Evolutionary conservation across 2,113 vertebrate genomes (phyloP).

Genomic region (Caranx ignobilis): DNA sequence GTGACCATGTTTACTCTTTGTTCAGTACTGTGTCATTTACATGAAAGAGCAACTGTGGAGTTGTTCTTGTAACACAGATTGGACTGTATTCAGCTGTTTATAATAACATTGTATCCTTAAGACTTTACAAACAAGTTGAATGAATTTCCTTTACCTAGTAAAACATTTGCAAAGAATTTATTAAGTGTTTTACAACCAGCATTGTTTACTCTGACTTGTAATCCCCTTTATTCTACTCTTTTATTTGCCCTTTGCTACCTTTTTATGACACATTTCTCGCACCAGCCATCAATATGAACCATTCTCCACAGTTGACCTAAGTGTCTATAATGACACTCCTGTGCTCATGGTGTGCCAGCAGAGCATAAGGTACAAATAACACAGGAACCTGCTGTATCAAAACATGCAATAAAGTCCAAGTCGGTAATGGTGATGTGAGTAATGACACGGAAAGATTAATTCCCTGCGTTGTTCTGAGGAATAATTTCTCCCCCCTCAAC

Average conservation of each 20-base stretch:
- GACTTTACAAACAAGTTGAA: slow-evolving; percentile 11
- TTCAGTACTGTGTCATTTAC: not conserved
- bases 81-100: not conserved
- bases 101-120: not conserved
- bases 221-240: slow-evolving; percentile 18
- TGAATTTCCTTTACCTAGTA: slow-evolving; percentile 12
- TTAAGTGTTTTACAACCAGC: slow-evolving; percentile 19
- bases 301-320: not conserved
- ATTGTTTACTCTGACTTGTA: slow-evolving; percentile 22
- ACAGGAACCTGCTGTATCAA: not conserved
- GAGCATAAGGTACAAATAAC: slow-evolving; percentile 15
- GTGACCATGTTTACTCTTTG: not conserved
- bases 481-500: not conserved
- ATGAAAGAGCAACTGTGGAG: not conserved
- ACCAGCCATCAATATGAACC: slow-evolving; percentile 23
- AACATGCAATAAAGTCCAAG: slow-evolving; percentile 10
- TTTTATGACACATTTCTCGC: slow-evolving; percentile 27
- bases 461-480: not conserved
- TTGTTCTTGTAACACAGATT: slow-evolving; percentile 17
- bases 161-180: slow-evolving; percentile 25
- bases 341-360: not conserved
- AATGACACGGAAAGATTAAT: not conserved
- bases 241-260: slow-evolving; percentile 13
- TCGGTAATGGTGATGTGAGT: slow-evolving; percentile 9
- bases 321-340: slow-evolving; percentile 10